phyloP scores from a whole-genome alignment of 2,113 vertebrate species.

The Paedocypris sp. region DNA sequence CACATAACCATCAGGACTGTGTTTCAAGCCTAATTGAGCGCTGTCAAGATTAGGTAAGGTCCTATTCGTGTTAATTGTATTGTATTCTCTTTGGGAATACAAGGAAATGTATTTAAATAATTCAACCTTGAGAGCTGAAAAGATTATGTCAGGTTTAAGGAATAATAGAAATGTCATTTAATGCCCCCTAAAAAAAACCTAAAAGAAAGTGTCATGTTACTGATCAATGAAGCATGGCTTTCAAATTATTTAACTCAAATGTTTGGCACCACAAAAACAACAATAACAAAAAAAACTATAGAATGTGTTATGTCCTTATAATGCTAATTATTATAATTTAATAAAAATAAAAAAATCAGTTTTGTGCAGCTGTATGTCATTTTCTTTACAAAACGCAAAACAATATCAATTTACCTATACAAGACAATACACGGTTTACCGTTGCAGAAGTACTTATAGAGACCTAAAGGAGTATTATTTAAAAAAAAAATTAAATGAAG shows the following conservation, averaged over 20 bases:
- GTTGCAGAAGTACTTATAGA: too few species aligned
- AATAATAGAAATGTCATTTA: slow-evolving; percentile 62
- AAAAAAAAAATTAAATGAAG: too few species aligned
- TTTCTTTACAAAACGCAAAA: too few species aligned
- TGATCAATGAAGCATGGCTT: slow-evolving; percentile 37
- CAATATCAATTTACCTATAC: too few species aligned
- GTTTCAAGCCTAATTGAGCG: slow-evolving; percentile 83
- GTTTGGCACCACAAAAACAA: not conserved
- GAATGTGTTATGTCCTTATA: not conserved
- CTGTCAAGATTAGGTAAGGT: slow-evolving; percentile 80
- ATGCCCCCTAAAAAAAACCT: slow-evolving; percentile 54
- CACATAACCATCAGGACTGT: slow-evolving; percentile 59
- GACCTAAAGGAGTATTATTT: too few species aligned
- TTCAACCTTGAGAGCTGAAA: slow-evolving; percentile 40
- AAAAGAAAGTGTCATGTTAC: slow-evolving; percentile 31
- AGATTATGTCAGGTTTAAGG: slow-evolving; percentile 55
- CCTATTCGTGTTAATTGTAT: slow-evolving; percentile 85
- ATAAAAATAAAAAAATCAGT: too few species aligned
- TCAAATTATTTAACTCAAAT: slow-evolving; percentile 13
- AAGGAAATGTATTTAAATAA: slow-evolving; percentile 67
- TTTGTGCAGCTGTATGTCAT: too few species aligned
- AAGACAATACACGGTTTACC: too few species aligned
- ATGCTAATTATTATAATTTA: too few species aligned
- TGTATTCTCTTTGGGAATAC: slow-evolving; percentile 73
- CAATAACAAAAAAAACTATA: not conserved